A percentile compares a stretch with the other conserved stretches of the same genome.
Evolutionary conservation across 2,888 invertebrate species (phyloP).

Genomic region (Neelides folsomi): DNA sequence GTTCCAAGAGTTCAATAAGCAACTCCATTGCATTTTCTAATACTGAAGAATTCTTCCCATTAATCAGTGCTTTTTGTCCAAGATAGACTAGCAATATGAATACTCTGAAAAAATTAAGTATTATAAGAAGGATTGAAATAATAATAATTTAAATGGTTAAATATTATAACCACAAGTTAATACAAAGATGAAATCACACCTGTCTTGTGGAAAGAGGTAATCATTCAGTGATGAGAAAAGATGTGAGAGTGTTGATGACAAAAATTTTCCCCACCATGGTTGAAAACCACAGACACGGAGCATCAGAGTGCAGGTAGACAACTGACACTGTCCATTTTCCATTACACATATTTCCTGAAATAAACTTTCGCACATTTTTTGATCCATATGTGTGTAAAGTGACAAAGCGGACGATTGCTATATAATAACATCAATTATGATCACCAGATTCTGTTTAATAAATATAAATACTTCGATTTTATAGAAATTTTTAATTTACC

Average conservation of each 20-base stretch:
- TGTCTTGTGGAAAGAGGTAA: slow-evolving; percentile 69
- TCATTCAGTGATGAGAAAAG: slow-evolving; percentile 67
- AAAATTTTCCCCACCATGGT: slow-evolving; percentile 78
- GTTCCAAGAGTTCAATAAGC: slow-evolving; percentile 33
- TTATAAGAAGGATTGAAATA: not conserved
- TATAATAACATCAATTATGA: slow-evolving; percentile 15
- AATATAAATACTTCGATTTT: not conserved
- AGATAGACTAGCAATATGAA: slow-evolving; percentile 75
- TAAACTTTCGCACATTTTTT: slow-evolving; percentile 47
- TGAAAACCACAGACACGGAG: slow-evolving; percentile 62
- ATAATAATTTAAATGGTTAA: slow-evolving; percentile 7
- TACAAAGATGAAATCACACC: slow-evolving; percentile 42
- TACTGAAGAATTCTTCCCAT: slow-evolving; percentile 41
- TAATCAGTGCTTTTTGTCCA: slow-evolving; percentile 63
- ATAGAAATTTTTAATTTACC: not conserved
- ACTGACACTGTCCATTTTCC: slow-evolving; percentile 63
- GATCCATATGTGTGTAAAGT: slow-evolving; percentile 39
- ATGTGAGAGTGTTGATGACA: slow-evolving; percentile 65
- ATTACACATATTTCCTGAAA: slow-evolving; percentile 62
- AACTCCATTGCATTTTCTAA: slow-evolving; percentile 36
- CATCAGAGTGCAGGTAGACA: slow-evolving; percentile 61
- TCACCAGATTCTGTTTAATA: too few relatives aligned
- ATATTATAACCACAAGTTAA: not conserved
- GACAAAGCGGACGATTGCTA: slow-evolving; percentile 26
- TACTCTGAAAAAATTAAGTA: slow-evolving; percentile 45